phyloP scores from a whole-genome alignment of 1,140 invertebrate genomes.

The Caerostris darwini region DNA sequence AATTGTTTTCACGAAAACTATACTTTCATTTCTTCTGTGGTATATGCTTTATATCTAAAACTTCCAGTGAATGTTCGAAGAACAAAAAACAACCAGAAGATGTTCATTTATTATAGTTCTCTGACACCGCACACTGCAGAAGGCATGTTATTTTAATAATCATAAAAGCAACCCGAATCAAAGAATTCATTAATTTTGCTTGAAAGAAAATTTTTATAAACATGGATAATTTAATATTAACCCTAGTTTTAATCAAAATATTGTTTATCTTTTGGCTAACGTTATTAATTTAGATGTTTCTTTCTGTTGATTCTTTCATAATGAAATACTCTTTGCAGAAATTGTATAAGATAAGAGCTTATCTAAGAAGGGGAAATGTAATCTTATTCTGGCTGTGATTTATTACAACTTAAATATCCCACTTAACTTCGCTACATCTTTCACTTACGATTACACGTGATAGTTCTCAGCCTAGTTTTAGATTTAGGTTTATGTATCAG shows the following conservation, averaged over 20 bases:
- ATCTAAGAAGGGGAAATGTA: not conserved
- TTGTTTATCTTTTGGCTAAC: not conserved
- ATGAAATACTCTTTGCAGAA: not conserved
- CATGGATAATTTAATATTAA: not conserved
- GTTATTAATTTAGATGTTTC: not conserved
- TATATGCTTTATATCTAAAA: too few species aligned
- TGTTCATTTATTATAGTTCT: too few species aligned
- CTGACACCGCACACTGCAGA: too few species aligned
- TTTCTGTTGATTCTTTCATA: not conserved
- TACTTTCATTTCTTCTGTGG: too few species aligned
- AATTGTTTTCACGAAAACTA: too few species aligned
- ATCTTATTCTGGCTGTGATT: not conserved
- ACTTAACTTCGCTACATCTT: not conserved
- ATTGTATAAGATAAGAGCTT: not conserved
- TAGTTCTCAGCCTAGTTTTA: not conserved
- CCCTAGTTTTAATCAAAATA: not conserved
- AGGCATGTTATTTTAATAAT: not conserved
- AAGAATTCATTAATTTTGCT: not conserved
- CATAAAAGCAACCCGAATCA: not conserved
- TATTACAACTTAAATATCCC: not conserved
- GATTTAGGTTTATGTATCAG: too few species aligned
- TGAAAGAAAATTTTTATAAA: not conserved
- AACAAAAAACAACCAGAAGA: too few species aligned
- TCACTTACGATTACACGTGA: not conserved
- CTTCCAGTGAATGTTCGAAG: too few species aligned